These are phyloP conservation scores for Conus ventricosus DNA, from an alignment of 1,140 invertebrate species.

Conservation along the genomic window DNA sequence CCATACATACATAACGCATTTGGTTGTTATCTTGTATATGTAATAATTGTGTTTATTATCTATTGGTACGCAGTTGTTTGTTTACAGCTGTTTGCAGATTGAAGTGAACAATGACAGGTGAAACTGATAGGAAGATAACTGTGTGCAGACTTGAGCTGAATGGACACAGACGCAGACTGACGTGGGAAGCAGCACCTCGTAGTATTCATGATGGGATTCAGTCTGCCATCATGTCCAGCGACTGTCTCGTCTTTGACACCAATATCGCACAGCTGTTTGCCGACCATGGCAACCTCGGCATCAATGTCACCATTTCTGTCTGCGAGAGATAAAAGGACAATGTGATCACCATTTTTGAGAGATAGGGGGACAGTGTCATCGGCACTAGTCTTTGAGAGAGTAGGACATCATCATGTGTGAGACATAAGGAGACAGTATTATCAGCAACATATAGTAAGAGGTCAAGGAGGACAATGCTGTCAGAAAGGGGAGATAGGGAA, in stretches of 20 bases:
- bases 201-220: slow-evolving; percentile 99
- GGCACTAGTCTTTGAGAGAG: neutral
- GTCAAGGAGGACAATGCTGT: no score
- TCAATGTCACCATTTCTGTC: slow-evolving; percentile 95
- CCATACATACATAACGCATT: no score
- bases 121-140: no score
- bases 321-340: slow-evolving; percentile 57
- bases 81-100: no score
- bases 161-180: slow-evolving; percentile 92
- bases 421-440: no score
- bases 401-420: neutral
- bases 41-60: no score
- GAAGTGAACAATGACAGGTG: no score
- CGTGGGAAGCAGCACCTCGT: slow-evolving; percentile 99
- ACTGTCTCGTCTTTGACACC: slow-evolving; percentile 99
- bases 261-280: slow-evolving; percentile 98
- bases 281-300: slow-evolving; percentile 99
- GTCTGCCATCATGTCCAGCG: slow-evolving; percentile 97
- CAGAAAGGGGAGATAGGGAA: no score
- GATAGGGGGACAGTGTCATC: neutral
- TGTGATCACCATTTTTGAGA: neutral
- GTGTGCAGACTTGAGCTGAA: slow-evolving; percentile 91
- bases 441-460: no score
- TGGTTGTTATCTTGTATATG: no score
- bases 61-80: no score